Percentiles rank a stretch among this genome's conserved stretches.
These are phyloP conservation scores for Corynorhinus townsendii DNA, from an alignment of 2,113 vertebrate species.

Conservation along the genomic window DNA sequence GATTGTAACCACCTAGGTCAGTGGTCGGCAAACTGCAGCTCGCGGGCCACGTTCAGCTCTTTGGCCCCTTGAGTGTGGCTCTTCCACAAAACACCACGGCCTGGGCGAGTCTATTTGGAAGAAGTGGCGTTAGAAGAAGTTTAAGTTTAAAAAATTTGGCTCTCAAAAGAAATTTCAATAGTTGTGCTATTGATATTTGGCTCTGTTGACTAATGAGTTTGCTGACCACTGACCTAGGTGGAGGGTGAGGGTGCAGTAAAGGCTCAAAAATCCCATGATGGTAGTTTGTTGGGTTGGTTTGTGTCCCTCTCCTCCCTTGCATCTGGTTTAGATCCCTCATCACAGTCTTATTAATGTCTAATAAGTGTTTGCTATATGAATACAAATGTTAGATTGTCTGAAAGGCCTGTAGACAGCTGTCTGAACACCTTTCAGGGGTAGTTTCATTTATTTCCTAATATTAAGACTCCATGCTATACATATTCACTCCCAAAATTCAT, in stretches of 20 bases:
- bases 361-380: background rate
- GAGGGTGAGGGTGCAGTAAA: background rate
- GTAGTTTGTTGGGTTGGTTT: background rate
- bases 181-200: too few species aligned
- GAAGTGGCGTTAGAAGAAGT: too few species aligned
- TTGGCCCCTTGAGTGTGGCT: too few species aligned
- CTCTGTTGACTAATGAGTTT: too few species aligned
- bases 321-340: background rate
- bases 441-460: background rate
- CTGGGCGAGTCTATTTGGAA: too few species aligned
- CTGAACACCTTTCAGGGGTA: background rate
- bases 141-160: too few species aligned
- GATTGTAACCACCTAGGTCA: background rate
- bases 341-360: background rate
- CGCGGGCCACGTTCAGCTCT: too few species aligned
- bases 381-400: background rate
- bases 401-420: background rate
- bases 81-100: too few species aligned
- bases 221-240: background rate
- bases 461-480: background rate
- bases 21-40: too few species aligned
- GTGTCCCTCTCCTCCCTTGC: background rate
- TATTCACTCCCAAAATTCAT: background rate
- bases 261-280: background rate
- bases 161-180: too few species aligned